Conservation (phyloP, 1,140 invertebrate species). For the Nebria ingens region DNA sequence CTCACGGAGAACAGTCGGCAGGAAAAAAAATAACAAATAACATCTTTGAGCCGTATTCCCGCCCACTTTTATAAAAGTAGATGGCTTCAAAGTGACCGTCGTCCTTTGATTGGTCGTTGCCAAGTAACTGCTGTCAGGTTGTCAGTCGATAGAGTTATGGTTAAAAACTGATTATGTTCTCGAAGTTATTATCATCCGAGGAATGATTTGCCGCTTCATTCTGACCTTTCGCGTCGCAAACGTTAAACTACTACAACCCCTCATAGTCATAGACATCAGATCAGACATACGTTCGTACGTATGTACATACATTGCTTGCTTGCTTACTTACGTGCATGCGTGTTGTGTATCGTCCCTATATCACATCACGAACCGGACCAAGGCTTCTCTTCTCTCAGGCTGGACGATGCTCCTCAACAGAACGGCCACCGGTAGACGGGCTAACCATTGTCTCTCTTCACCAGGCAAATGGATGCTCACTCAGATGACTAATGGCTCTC, state of each 20-base stretch:
- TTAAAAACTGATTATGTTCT: constrained; percentile 8
- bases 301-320: no score
- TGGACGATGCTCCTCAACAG: neutral
- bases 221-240: neutral
- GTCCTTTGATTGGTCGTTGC: constrained; percentile 1
- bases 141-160: constrained; percentile 7
- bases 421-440: no score
- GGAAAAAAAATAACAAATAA: constrained; percentile 7
- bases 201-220: constrained; percentile 1
- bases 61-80: constrained; percentile 4
- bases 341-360: neutral
- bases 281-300: no score
- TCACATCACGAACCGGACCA: neutral
- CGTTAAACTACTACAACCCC: neutral
- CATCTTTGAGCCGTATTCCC: neutral
- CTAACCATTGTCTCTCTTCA: neutral
- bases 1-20: neutral
- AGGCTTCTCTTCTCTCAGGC: neutral
- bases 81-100: constrained; percentile 6
- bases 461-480: neutral
- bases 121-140: constrained; percentile 5
- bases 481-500: neutral
- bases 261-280: neutral
- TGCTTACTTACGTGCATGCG: no score
- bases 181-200: neutral